Conservation (phyloP, 2,113 vertebrate genomes). For the Sphyrna mokarran region DNA sequence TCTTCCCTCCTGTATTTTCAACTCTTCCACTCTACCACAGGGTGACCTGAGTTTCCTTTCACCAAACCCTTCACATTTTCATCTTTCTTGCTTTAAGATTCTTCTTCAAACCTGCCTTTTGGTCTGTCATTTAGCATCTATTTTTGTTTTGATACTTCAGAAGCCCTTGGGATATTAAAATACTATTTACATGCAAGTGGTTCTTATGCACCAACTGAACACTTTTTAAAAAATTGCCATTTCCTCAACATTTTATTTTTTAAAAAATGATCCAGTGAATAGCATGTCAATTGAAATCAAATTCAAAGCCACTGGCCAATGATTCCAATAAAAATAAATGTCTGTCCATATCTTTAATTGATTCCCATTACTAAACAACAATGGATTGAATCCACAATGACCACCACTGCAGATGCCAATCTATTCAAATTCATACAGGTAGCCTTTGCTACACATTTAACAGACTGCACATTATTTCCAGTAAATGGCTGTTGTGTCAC, state of each 20-base stretch:
- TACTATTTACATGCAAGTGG: not conserved
- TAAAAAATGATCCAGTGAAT: not conserved
- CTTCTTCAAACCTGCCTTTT: not conserved
- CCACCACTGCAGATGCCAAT: not conserved
- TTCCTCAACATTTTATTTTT: not conserved
- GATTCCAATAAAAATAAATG: slow-evolving; percentile 27
- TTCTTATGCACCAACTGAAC: not conserved
- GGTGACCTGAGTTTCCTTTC: not conserved
- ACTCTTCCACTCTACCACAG: not conserved
- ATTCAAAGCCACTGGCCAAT: not conserved
- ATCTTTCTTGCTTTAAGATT: not conserved
- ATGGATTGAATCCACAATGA: not conserved
- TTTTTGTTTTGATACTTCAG: not conserved
- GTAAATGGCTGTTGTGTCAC: not conserved
- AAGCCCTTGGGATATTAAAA: not conserved
- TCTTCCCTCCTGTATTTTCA: not conserved
- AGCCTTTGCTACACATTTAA: slow-evolving; percentile 9
- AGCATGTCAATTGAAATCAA: not conserved
- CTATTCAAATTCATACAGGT: not conserved
- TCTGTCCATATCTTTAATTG: slow-evolving; percentile 5
- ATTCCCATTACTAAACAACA: not conserved
- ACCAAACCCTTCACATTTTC: not conserved
- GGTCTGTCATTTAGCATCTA: not conserved
- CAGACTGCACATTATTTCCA: slow-evolving; percentile 15
- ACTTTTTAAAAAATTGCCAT: not conserved